Percentiles rank a stretch among this genome's conserved stretches.
Evolutionary conservation across 2,888 invertebrate genomes (phyloP).

Genomic region (Chaetogeoica ovagalla): DNA sequence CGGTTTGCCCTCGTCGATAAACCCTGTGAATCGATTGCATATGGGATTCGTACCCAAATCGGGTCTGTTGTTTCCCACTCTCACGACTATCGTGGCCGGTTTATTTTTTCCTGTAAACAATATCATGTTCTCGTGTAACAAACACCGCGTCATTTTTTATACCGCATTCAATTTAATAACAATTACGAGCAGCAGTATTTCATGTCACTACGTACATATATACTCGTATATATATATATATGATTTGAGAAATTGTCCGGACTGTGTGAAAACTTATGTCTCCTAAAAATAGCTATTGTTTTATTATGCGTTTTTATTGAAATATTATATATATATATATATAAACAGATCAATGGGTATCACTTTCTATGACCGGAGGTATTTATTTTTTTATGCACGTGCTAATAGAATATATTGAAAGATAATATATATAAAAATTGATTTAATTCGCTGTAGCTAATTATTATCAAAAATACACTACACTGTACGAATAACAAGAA

Average conservation of each 20-base stretch:
- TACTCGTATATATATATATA: constrained; percentile 14
- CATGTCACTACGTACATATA: constrained; percentile 31
- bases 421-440: constrained; percentile 39
- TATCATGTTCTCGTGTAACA: constrained; percentile 8
- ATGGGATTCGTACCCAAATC: constrained; percentile 89
- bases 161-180: constrained; percentile 8
- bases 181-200: background rate
- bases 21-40: constrained; percentile 86
- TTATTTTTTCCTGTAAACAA: constrained; percentile 69
- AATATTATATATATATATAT: background rate
- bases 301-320: constrained; percentile 8
- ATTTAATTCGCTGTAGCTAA: constrained; percentile 28
- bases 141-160: constrained; percentile 6
- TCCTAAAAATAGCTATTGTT: constrained; percentile 37
- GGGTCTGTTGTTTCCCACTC: constrained; percentile 90
- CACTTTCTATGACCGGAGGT: constrained; percentile 47
- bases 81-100: constrained; percentile 82
- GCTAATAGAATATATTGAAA: constrained; percentile 47
- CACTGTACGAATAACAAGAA: constrained; percentile 34
- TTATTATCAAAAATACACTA: constrained; percentile 30
- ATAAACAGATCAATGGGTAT: constrained; percentile 16
- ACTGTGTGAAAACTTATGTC: constrained; percentile 40
- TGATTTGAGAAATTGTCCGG: constrained; percentile 23
- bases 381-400: constrained; percentile 47
- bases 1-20: constrained; percentile 85